Conservation (phyloP, 2,888 invertebrate species). For the Bembecia ichneumoniformis region DNA sequence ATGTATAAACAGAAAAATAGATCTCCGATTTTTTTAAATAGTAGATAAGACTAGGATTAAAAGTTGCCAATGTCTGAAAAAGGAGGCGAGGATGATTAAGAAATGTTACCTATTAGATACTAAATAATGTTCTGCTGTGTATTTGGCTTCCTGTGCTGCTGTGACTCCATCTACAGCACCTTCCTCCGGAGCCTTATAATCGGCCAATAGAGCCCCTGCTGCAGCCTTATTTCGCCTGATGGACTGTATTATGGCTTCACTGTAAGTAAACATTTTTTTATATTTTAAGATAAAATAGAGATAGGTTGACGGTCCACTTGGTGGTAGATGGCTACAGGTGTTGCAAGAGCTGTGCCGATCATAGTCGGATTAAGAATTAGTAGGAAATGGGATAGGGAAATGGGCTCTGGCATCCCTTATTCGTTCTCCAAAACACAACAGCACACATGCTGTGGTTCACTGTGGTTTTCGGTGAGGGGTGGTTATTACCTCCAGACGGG, state of each 20-base stretch:
- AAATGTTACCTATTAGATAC: conserved; percentile 47
- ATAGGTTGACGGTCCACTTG: neutral
- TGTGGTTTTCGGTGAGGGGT: too few species aligned
- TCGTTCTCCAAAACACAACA: too few species aligned
- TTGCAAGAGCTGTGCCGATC: too few species aligned
- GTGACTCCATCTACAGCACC: conserved; percentile 72
- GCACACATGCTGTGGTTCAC: too few species aligned
- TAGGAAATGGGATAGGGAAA: too few species aligned
- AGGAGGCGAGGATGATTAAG: too few species aligned
- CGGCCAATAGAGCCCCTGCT: conserved; percentile 78
- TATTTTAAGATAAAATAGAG: neutral
- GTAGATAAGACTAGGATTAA: too few species aligned
- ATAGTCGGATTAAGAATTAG: too few species aligned
- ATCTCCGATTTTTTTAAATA: neutral
- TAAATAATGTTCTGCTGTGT: conserved; percentile 59
- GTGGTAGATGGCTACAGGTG: too few species aligned
- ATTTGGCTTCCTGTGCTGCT: conserved; percentile 65
- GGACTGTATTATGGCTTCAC: conserved; percentile 78
- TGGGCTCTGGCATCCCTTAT: too few species aligned
- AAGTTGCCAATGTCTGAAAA: too few species aligned
- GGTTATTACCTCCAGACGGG: too few species aligned
- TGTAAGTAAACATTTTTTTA: conserved; percentile 32
- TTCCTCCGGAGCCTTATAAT: conserved; percentile 75
- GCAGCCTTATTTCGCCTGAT: conserved; percentile 78
- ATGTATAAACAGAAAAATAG: neutral